phyloP scores from a whole-genome alignment of 2,888 invertebrate species.

The Cheilosia vernalis region DNA sequence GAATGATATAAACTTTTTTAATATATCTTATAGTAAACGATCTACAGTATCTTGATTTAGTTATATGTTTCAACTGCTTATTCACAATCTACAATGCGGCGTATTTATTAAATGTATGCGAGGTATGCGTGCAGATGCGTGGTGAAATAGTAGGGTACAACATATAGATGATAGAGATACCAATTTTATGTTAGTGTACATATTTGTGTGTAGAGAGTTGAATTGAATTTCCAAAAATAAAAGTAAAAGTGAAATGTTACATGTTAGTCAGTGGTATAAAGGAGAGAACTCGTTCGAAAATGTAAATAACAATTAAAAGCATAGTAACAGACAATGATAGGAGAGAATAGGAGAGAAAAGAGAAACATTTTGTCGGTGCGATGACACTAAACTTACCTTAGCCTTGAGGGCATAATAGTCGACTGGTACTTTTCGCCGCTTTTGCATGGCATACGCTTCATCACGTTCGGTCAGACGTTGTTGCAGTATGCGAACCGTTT shows the following conservation, averaged over 20 bases:
- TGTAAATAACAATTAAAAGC: constrained; percentile 17
- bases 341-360: constrained; percentile 53
- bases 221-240: constrained; percentile 55
- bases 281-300: constrained; percentile 55
- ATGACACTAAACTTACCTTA: constrained; percentile 79
- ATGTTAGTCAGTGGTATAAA: constrained; percentile 13
- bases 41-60: constrained; percentile 48
- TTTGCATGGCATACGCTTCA: constrained; percentile 82
- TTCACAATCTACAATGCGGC: constrained; percentile 51
- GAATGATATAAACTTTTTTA: constrained; percentile 41
- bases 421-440: constrained; percentile 83
- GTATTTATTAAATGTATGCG: constrained; percentile 4
- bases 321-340: constrained; percentile 17
- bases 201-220: constrained; percentile 52
- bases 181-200: constrained; percentile 7
- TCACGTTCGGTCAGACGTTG: constrained; percentile 82
- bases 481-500: constrained; percentile 82
- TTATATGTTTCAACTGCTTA: constrained; percentile 51
- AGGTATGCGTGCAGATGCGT: constrained; percentile 29
- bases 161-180: constrained; percentile 25
- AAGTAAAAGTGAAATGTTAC: constrained; percentile 52
- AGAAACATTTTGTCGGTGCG: constrained; percentile 25
- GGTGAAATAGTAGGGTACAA: constrained; percentile 16
- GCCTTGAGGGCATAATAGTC: constrained; percentile 83
- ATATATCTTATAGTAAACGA: constrained; percentile 53